phyloP scores from a whole-genome alignment of 2,113 vertebrate genomes.

The Cavia porcellus region DNA sequence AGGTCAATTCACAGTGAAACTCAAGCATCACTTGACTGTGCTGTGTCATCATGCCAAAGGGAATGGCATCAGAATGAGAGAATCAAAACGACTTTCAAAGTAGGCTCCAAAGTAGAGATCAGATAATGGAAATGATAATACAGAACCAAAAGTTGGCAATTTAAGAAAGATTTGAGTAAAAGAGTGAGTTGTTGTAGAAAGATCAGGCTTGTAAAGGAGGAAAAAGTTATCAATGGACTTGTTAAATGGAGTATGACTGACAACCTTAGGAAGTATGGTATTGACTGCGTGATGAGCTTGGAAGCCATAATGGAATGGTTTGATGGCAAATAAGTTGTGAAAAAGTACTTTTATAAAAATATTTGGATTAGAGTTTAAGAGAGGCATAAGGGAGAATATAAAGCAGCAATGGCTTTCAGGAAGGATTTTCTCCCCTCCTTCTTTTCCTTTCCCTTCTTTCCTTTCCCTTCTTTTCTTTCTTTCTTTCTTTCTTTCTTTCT shows the following conservation, averaged over 20 bases:
- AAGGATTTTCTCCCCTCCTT: background rate
- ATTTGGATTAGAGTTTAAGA: background rate
- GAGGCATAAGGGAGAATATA: background rate
- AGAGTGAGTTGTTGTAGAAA: background rate
- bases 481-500: accelerated
- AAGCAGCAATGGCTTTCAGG: background rate
- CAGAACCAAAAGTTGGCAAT: background rate
- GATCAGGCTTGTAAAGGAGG: background rate
- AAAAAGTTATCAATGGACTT: background rate
- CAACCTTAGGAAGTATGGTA: background rate
- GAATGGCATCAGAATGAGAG: background rate
- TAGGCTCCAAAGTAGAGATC: background rate
- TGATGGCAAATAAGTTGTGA: background rate
- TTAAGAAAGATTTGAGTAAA: background rate
- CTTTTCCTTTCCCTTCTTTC: accelerated
- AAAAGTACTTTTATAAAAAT: background rate
- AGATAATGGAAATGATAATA: background rate
- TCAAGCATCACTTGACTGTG: background rate
- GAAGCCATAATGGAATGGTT: background rate
- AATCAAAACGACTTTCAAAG: background rate
- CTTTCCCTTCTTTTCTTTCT: accelerated
- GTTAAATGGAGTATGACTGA: background rate
- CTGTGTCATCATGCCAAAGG: background rate
- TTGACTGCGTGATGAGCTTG: background rate
- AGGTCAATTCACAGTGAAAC: slow-evolving; percentile 20